Evolutionary conservation across 2,797 vertebrate species (phyloP), one percentile per base, ranked within the genome.

Genomic region (Protonibea diacanthus): DNA sequence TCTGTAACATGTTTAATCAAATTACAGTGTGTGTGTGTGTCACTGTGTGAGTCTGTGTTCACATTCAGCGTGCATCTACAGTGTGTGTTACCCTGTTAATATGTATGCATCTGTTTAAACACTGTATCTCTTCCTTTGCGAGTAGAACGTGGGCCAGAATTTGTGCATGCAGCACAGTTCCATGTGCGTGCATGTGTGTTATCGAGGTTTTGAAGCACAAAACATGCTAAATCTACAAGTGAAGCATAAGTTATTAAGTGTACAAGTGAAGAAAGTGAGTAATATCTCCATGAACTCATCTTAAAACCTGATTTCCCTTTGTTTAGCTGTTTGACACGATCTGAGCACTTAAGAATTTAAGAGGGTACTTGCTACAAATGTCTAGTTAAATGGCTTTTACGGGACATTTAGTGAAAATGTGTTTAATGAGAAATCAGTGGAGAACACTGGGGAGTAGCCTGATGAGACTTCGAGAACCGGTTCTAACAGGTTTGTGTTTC

Each of bases 1-100:
- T 88, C 77, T 80, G 75, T 74, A 84, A 83, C 86, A 84, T 83
- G 83, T 89, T 89, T 89, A 78, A 91, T 93, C 75, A 91, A 88
- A 91, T 84, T 66, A 87, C 42, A 27, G 49, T 38, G 15, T 56
- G 58, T 69, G 56, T 44, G 49, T 17, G 45, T 33, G 23, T 45
- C 0, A 7, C 29, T 45, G 38, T 58, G 47, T 52, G 56, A 56
- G 18, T 63, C 15, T 62, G 69, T 42, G 45, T 17, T 45, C 9
- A 4, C 33, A 23, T 42, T 14, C 45, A 10, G 25, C 13, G 7
- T 60, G 61, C 55, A 27, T 57, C 2, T 44, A 17, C 20, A n/a
- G 49, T n/a, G 25, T 60, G 33, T 51, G 61, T 5, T 14, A 14
- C 13, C 42, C 13, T 23, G 3, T 45, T 40, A 53, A 10, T 10